phyloP scores from a whole-genome alignment of 2,888 invertebrate species.

The Agrotis clavis region DNA sequence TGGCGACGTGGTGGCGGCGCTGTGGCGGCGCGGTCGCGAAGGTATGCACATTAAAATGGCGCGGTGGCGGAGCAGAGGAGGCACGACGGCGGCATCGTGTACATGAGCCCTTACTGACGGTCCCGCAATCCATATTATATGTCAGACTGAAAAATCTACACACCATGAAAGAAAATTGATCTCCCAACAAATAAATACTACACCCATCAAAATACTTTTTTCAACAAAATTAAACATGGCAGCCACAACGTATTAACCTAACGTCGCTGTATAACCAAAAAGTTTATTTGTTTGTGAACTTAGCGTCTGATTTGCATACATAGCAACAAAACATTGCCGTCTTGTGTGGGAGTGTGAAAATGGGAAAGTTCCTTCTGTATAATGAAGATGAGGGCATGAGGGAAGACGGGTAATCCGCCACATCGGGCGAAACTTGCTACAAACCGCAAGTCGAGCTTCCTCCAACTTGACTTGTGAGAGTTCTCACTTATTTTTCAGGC shows the following conservation, averaged over 20 bases:
- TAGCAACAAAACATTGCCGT: conserved; percentile 79
- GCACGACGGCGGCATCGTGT: too few relatives aligned
- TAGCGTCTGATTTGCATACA: conserved; percentile 87
- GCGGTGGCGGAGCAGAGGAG: too few relatives aligned
- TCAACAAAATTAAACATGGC: conserved; percentile 70
- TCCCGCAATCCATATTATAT: too few relatives aligned
- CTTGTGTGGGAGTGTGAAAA: conserved; percentile 78
- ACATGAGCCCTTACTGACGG: too few relatives aligned
- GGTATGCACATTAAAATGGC: too few relatives aligned
- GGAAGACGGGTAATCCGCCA: conserved; percentile 84
- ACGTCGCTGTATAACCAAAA: conserved; percentile 78
- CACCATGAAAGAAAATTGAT: conserved; percentile 2
- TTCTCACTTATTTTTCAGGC: conserved; percentile 70
- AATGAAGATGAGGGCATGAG: conserved; percentile 88
- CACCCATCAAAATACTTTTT: conserved; percentile 57
- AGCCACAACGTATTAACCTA: conserved; percentile 72
- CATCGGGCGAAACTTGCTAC: conserved; percentile 80
- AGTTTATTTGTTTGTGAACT: conserved; percentile 87
- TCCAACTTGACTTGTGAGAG: conserved; percentile 70
- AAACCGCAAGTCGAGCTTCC: conserved; percentile 75
- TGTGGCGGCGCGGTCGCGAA: too few relatives aligned
- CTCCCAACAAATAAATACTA: conserved; percentile 56
- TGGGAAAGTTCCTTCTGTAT: conserved; percentile 84
- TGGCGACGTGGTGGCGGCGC: too few relatives aligned
- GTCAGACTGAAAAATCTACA: background rate